These are phyloP conservation scores for Papilio protenor DNA, from an alignment of 2,888 invertebrate genomes.

Conservation along the genomic window DNA sequence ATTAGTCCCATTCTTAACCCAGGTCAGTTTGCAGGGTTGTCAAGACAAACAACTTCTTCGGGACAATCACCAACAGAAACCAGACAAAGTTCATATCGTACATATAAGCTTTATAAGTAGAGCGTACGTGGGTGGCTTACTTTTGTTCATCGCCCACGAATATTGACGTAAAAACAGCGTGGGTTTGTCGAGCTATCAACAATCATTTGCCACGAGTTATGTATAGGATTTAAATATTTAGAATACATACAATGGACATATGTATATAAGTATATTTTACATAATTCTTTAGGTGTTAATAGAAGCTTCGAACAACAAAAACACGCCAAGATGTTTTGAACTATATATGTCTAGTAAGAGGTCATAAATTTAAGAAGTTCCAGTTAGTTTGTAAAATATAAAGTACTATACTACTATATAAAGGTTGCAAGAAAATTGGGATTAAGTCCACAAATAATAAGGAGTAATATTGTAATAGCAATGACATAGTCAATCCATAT, in stretches of 20 bases:
- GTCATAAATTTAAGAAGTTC: no score
- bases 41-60: no score
- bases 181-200: constrained; percentile 61
- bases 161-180: constrained; percentile 57
- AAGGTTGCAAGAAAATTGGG: no score
- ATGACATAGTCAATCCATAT: background rate
- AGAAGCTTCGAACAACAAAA: background rate
- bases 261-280: background rate
- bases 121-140: constrained; percentile 68
- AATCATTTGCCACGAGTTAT: constrained; percentile 53
- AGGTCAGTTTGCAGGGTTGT: no score
- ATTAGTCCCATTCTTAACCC: no score
- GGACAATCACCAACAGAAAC: no score
- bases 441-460: no score
- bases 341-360: background rate
- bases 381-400: no score
- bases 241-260: background rate
- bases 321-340: background rate
- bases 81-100: background rate
- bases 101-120: constrained; percentile 55
- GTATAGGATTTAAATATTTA: constrained; percentile 41
- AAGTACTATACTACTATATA: no score
- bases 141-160: constrained; percentile 68
- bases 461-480: background rate
- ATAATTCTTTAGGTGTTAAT: background rate